Evolutionary conservation across 2,113 vertebrate genomes (phyloP), one percentile per base, ranked within the genome.

Genomic region (Nansenia antarctica): DNA sequence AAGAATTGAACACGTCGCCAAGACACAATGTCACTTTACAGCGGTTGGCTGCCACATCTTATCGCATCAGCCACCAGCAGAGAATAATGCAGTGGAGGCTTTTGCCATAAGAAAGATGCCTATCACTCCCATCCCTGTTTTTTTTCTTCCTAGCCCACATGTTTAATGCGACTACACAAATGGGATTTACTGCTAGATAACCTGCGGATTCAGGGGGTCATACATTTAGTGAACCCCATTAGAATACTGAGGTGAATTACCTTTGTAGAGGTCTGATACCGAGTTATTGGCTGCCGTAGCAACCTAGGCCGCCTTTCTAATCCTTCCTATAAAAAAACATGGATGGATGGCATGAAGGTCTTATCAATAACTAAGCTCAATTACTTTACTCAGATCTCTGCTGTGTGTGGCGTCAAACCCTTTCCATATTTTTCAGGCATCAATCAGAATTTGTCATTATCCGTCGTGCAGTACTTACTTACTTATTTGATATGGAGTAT

Each of bases 151-250:
- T 5, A 73, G 79, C 69, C 74, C 68, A 62, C n/a, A 6, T 81
- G 80, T 85, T 88, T 78, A 85, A 85, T 88, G 79, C 67, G 69
- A 78, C 70, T 67, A 79, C 74, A 79, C 74, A 82, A 76, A 84
- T 83, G 78, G 86, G 84, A 89, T 86, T 86, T 82, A 76, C 81
- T 47, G 74, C 76, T 61, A 68, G 78, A 80, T 80, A 74, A 81
- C 80, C 77, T 82, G 69, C 71, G 73, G 76, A 77, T 57, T 70
- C 22, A 47, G 1, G 67, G 76, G 84, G 76, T 78, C 34, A 14
- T 32, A 37, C 67, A 42, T 15, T 35, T 62, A 22, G 52, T 72
- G 79, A 76, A 69, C 22, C 18, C 81, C 80, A 77, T 47, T 24
- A 26, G 11, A 53, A 65, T 74, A 73, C 73, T 35, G 70, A 52